phyloP scores from a whole-genome alignment of 2,113 vertebrate genomes.

The Rhabdornis inornatus region DNA sequence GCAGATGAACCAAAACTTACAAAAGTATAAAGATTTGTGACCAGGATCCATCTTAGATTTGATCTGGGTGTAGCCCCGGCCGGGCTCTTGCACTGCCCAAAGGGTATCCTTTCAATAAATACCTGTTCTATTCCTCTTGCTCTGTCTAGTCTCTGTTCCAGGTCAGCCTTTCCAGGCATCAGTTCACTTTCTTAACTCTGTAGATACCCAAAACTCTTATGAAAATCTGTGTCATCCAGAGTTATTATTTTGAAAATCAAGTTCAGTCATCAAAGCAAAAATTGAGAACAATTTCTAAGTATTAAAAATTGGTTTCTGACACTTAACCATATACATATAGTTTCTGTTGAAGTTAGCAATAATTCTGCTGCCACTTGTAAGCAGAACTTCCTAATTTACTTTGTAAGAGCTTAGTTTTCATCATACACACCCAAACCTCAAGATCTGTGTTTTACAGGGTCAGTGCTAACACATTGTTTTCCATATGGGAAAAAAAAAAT shows the following conservation, averaged over 20 bases:
- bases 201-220: not conserved
- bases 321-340: not conserved
- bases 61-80: too few relatives aligned
- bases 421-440: not conserved
- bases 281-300: not conserved
- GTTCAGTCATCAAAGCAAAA: not conserved
- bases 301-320: not conserved
- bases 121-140: too few relatives aligned
- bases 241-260: not conserved
- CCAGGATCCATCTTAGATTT: too few relatives aligned
- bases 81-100: too few relatives aligned
- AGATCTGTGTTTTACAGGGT: not conserved
- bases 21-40: too few relatives aligned
- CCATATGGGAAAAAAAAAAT: not conserved
- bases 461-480: not conserved
- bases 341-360: not conserved
- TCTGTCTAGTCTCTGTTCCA: too few relatives aligned
- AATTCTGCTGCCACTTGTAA: not conserved
- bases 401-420: not conserved
- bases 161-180: too few relatives aligned
- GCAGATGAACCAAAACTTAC: too few relatives aligned
- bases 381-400: not conserved
- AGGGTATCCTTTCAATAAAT: too few relatives aligned
- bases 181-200: not conserved
- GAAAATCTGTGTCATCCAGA: not conserved